A percentile compares a stretch with the other conserved stretches of the same genome.
phyloP scores from a whole-genome alignment of 2,797 vertebrate genomes.

The Alectoris magna region DNA sequence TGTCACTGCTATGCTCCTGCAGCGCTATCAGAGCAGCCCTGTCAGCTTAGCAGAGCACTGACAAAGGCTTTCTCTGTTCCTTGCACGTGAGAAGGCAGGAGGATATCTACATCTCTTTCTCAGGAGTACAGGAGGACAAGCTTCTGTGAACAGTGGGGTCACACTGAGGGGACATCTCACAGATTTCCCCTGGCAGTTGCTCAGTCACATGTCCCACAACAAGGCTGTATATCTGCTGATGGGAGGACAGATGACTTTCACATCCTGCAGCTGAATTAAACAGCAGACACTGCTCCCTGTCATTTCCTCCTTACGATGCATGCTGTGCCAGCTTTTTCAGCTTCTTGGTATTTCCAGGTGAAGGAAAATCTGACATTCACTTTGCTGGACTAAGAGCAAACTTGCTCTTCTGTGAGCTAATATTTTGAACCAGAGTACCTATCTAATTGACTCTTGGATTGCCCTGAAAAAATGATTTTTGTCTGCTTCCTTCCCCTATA shows the following conservation, averaged over 20 bases:
- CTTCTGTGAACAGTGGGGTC: not conserved
- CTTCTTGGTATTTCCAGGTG: not conserved
- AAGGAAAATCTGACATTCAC: not conserved
- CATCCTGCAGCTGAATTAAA: not conserved
- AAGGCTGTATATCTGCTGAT: not conserved
- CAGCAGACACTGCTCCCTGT: not conserved
- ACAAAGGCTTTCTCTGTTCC: not conserved
- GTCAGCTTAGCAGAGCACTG: rapidly evolving
- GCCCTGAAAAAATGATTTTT: not conserved
- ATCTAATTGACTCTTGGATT: not conserved
- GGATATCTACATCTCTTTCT: not conserved
- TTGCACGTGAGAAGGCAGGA: rapidly evolving
- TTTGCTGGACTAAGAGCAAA: not conserved
- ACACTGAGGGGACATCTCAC: not conserved
- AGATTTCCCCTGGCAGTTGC: not conserved
- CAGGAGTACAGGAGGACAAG: not conserved
- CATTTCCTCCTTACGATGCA: not conserved
- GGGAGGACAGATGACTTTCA: not conserved
- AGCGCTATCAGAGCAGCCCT: not conserved
- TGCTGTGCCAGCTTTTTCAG: not conserved
- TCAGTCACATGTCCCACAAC: not conserved
- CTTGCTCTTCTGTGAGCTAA: not conserved
- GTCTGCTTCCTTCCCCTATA: not conserved
- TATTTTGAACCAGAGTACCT: not conserved
- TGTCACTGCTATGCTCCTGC: not conserved